phyloP scores from a whole-genome alignment of 2,797 vertebrate species.

The Lacerta viridis region DNA sequence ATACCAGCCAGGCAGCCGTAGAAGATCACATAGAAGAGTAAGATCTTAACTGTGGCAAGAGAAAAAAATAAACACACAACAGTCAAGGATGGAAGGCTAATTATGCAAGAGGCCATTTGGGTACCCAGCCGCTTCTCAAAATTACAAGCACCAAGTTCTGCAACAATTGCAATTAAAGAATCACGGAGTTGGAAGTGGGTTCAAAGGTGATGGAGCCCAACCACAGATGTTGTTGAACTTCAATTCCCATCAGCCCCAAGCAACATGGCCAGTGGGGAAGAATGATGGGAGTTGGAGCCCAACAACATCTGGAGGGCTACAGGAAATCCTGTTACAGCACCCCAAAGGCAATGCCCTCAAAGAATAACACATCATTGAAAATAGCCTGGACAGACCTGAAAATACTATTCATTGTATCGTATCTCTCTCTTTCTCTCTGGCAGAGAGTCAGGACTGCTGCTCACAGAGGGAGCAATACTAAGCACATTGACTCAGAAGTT shows the following conservation, averaged over 20 bases:
- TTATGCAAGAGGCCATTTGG: background rate
- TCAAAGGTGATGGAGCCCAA: too few relatives aligned
- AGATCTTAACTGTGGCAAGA: conserved; percentile 92
- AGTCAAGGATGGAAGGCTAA: conserved; percentile 14
- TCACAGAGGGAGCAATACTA: background rate
- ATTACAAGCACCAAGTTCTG: background rate
- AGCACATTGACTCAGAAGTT: background rate
- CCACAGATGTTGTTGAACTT: background rate
- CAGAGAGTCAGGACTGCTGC: background rate
- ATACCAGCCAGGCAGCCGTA: conserved; percentile 98
- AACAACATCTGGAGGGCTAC: background rate
- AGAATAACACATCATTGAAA: background rate
- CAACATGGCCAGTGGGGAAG: too few relatives aligned
- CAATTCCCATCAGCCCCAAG: background rate
- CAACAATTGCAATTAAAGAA: too few relatives aligned
- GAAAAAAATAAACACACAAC: conserved; percentile 55
- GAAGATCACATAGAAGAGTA: conserved; percentile 96
- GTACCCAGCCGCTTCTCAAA: background rate
- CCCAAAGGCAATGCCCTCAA: background rate
- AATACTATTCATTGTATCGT: background rate
- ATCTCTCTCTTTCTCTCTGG: background rate
- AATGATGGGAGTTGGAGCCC: background rate
- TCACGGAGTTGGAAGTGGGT: too few relatives aligned
- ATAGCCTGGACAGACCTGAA: background rate
- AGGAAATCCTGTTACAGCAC: background rate